Conservation (phyloP, 2,797 vertebrate genomes). For the Lepus townsendii region DNA sequence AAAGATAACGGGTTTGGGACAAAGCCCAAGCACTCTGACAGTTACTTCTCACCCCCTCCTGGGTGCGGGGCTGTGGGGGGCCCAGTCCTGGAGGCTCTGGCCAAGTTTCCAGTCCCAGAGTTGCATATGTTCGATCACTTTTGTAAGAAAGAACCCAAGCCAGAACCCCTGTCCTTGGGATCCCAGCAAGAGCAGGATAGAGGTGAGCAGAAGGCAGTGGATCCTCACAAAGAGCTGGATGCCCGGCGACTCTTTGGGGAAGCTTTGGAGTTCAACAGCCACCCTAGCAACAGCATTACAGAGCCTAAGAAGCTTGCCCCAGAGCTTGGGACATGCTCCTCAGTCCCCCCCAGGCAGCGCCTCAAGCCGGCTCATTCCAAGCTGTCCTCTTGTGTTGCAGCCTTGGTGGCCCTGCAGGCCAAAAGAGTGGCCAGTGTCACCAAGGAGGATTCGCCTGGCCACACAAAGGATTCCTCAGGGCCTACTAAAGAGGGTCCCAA, state of each 20-base stretch:
- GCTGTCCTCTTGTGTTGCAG: conserved; percentile 96
- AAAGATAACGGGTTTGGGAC: conserved; percentile 89
- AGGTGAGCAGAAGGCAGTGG: conserved; percentile 80
- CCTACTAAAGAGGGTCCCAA: conserved; percentile 90
- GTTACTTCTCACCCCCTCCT: conserved; percentile 90
- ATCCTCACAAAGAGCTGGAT: conserved; percentile 87
- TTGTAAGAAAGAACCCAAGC: conserved; percentile 90
- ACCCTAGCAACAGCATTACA: conserved; percentile 85
- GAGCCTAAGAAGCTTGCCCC: conserved; percentile 87
- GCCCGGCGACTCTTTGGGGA: conserved; percentile 86
- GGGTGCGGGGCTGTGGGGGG: conserved; percentile 89
- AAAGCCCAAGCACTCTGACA: conserved; percentile 90
- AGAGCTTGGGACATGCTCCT: conserved; percentile 81
- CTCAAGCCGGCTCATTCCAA: conserved; percentile 93
- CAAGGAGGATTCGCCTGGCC: conserved; percentile 89
- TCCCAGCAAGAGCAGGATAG: conserved; percentile 84
- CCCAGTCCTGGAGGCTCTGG: conserved; percentile 89
- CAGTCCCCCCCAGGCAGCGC: conserved; percentile 89
- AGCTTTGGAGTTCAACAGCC: conserved; percentile 85
- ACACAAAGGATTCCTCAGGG: conserved; percentile 89
- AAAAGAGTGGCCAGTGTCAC: conserved; percentile 91
- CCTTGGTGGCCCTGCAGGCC: conserved; percentile 94
- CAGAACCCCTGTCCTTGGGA: conserved; percentile 85
- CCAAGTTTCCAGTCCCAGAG: conserved; percentile 88
- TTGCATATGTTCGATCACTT: conserved; percentile 93